Evolutionary conservation across 2,113 vertebrate species (phyloP), one percentile per base, ranked within the genome.

Genomic region (Melanerpes formicivorus): DNA sequence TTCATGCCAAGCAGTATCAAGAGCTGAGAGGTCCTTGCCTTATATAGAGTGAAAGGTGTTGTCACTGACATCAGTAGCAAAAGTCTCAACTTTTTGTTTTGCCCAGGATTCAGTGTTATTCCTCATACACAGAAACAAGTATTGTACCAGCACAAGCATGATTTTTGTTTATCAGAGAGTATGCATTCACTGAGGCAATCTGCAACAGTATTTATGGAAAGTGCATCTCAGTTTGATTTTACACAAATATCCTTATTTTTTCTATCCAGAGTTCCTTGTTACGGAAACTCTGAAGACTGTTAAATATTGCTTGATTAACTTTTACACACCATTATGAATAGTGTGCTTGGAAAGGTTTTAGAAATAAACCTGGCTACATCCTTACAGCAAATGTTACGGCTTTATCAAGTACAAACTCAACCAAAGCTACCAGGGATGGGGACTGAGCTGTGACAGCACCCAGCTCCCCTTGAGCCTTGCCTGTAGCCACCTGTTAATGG

Each of bases 401-500:
- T 67, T 88, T 80, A 42, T 22, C 46, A 26, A 64, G 6, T n/a
- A 44, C 11, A 83, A 65, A 56, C 6, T 65, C 73, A 71, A 72
- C 54, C 62, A 52, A 50, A 84, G 91, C 62, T 32, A 25, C 44
- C 32, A 66, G 22, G 2, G 5, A 26, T 44, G 48, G 64, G 52
- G 70, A 54, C 19, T 65, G 73, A 76, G 60, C 67, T 58, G 40
- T 40, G 78, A 84, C 93, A 75, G 48, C n/a, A 40, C 26, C 52
- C 30, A n/a, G 25, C 80, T 84, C 84, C 87, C 84, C 83, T 59
- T 59, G 21, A 80, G 90, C 86, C 86, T 65, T 88, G 52, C 80
- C 76, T 63, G 88, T 83, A 96, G 97, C 95, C 95, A 95, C 84
- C 71, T 88, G 62, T 89, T 74, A 86, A 96, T 77, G 84, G 23